Conservation (phyloP, 1,140 invertebrate species). For the Thaumatotibia leucotreta region DNA sequence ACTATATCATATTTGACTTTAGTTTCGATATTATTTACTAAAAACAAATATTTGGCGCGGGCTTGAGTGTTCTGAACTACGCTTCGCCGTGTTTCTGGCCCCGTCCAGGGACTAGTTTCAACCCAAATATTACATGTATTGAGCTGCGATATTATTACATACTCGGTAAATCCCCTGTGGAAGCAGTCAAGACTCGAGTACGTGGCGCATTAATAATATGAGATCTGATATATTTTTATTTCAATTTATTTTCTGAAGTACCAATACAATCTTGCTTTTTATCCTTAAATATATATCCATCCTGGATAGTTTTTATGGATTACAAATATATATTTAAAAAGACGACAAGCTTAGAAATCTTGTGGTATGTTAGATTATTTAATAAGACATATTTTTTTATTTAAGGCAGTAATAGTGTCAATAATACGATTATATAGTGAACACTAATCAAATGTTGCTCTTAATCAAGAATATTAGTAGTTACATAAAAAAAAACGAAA, state of each 20-base stretch:
- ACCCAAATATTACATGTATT: neutral
- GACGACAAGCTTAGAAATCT: too few species aligned
- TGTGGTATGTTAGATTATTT: too few species aligned
- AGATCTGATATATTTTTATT: neutral
- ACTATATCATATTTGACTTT: slow-evolving; percentile 3
- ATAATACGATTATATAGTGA: too few species aligned
- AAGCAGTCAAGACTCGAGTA: neutral
- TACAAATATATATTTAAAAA: too few species aligned
- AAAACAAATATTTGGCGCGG: neutral
- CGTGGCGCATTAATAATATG: neutral
- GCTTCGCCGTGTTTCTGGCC: neutral
- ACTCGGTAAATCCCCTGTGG: neutral
- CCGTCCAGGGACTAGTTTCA: neutral
- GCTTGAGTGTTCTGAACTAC: neutral
- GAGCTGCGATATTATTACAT: neutral
- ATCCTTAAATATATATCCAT: too few species aligned
- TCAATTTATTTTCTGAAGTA: neutral
- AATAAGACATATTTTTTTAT: too few species aligned
- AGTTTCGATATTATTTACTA: slow-evolving; percentile 9
- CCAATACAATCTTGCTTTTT: too few species aligned
- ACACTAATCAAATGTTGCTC: too few species aligned
- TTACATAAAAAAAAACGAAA: too few species aligned
- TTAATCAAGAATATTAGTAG: too few species aligned
- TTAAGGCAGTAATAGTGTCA: too few species aligned
- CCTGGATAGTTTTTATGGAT: too few species aligned